Conservation (phyloP, 2,888 invertebrate species). For the Nysson spinosus region DNA sequence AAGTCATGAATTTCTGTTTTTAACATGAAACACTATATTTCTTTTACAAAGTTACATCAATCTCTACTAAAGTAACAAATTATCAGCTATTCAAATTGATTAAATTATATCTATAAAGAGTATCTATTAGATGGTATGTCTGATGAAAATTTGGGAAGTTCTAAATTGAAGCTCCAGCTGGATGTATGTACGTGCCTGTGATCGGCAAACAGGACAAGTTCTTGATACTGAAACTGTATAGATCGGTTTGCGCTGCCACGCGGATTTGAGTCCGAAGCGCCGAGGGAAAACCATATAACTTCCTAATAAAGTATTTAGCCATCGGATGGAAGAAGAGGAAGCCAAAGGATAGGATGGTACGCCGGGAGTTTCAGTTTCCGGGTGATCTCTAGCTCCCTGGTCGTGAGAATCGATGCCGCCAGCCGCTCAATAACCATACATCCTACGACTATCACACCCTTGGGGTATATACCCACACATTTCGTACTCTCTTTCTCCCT, state of each 20-base stretch:
- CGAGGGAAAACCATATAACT: constrained; percentile 66
- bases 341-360: constrained; percentile 46
- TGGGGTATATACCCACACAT: constrained; percentile 62
- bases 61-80: too few relatives aligned
- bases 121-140: too few relatives aligned
- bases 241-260: constrained; percentile 30
- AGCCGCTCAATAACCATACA: constrained; percentile 77
- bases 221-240: constrained; percentile 1
- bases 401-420: constrained; percentile 77
- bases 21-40: too few relatives aligned
- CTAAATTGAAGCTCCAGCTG: background rate
- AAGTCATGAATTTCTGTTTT: too few relatives aligned
- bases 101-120: too few relatives aligned
- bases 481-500: constrained; percentile 21
- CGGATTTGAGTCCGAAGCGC: constrained; percentile 42
- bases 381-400: constrained; percentile 77
- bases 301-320: constrained; percentile 74
- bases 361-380: constrained; percentile 74
- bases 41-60: too few relatives aligned
- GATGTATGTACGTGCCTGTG: background rate
- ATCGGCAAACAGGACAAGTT: background rate
- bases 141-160: background rate
- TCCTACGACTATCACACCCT: constrained; percentile 75
- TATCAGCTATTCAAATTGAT: too few relatives aligned
- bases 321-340: constrained; percentile 42